Evolutionary conservation across 2,113 vertebrate species (phyloP).

Genomic region (Diadophis punctatus): DNA sequence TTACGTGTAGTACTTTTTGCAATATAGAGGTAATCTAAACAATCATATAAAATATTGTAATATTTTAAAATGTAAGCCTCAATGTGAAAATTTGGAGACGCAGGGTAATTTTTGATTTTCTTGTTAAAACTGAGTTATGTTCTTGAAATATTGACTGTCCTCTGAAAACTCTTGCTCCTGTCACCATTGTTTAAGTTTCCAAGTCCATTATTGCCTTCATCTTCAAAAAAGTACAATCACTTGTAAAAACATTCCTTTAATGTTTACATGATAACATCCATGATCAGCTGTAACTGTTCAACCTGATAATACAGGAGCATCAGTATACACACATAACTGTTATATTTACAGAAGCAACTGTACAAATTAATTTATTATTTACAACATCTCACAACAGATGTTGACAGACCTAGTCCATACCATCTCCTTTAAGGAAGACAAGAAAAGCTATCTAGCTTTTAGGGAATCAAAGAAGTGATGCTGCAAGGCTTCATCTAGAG

Average conservation of each 20-base stretch:
- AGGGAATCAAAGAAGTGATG: slow-evolving; percentile 85
- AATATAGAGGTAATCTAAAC: neutral
- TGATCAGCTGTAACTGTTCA: slow-evolving; percentile 63
- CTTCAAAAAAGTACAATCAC: slow-evolving; percentile 43
- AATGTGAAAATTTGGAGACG: neutral
- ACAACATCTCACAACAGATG: slow-evolving; percentile 69
- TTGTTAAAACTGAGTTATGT: neutral
- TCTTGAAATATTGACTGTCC: neutral
- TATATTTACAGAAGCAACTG: slow-evolving; percentile 74
- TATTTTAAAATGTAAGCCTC: neutral
- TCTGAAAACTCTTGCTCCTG: neutral
- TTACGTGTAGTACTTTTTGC: neutral
- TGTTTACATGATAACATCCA: slow-evolving; percentile 62
- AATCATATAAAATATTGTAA: neutral
- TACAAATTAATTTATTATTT: slow-evolving; percentile 81
- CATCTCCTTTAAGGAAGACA: slow-evolving; percentile 81
- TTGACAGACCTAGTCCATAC: slow-evolving; percentile 90
- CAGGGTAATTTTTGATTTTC: neutral
- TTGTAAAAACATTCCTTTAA: slow-evolving; percentile 66
- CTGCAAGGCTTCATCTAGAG: slow-evolving; percentile 85
- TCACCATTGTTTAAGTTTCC: neutral
- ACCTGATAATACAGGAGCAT: slow-evolving; percentile 61
- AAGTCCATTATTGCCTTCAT: neutral
- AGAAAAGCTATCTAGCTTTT: slow-evolving; percentile 65
- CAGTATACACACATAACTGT: slow-evolving; percentile 69